phyloP scores from a whole-genome alignment of 2,797 vertebrate species.

The Leuciscus waleckii region DNA sequence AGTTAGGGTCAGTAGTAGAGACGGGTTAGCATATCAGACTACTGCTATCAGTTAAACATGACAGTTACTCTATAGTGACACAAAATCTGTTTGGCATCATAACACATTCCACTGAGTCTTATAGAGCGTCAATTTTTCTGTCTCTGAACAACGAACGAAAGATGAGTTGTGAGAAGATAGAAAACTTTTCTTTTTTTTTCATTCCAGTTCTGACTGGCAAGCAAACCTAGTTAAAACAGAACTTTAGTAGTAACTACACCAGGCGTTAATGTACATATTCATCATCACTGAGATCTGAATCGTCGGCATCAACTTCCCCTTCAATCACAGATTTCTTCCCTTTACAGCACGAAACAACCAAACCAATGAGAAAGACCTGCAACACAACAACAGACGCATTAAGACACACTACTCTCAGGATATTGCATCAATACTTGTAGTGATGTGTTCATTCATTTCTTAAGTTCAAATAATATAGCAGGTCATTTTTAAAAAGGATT shows the following conservation, averaged over 20 bases:
- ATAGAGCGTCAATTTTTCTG: neutral
- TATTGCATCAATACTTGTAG: neutral
- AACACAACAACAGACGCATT: slow-evolving; percentile 38
- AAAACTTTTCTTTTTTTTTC: neutral
- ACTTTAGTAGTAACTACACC: neutral
- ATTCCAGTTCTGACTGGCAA: slow-evolving; percentile 17
- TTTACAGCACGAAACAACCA: slow-evolving; percentile 94
- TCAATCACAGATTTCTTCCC: slow-evolving; percentile 98
- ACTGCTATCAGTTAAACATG: slow-evolving; percentile 15
- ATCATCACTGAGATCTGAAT: slow-evolving; percentile 95
- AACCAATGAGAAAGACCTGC: slow-evolving; percentile 92
- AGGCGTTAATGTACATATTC: slow-evolving; percentile 81
- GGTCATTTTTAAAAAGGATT: neutral
- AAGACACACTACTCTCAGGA: neutral
- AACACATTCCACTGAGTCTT: neutral
- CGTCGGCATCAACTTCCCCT: slow-evolving; percentile 93
- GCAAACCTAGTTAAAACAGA: slow-evolving; percentile 5
- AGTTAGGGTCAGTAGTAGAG: slow-evolving; percentile 20
- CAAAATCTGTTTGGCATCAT: slow-evolving; percentile 26
- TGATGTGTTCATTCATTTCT: neutral
- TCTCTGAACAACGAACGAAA: neutral
- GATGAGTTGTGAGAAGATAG: neutral
- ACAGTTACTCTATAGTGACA: neutral
- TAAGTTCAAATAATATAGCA: neutral
- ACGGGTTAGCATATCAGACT: slow-evolving; percentile 27